Base-by-base conservation (phyloP, 2,888 invertebrate species). In the Bombylius discolor region DNA sequence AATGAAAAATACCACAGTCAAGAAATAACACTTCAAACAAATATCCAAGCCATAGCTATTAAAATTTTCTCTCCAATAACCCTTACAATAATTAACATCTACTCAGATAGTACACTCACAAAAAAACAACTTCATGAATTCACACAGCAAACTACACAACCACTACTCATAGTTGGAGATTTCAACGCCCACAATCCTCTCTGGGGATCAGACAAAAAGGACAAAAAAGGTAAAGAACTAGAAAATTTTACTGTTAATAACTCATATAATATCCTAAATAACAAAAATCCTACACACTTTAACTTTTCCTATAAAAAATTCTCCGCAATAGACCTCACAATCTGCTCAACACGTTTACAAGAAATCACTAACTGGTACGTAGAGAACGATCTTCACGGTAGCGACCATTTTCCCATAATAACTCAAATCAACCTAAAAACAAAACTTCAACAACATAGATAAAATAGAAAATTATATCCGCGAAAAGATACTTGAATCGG, bases 391-490 rank as follows among this genome's bases (percentile, higher is more conserved):
- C 36, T 55, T 13, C 23, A 55, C 11, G 47, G 49, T 47, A 56
- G 56, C 23, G 56, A 56, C n/a, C 56, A 56, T 33, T 49, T 5
- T 13, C 56, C 56, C 3, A 56, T 56, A n/a, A 14, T 2, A 49
- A n/a, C 36, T 49, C 3, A 32, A 49, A 4, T 11, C 31, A 36
- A 45, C 45, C 7, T 13, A 47, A 2, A 11, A 4, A 13, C 5
- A 1, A 23, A 4, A 7, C 8, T n/a, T 13, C 7, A n/a, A 33
- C 5, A 5, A 13, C 9, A 47, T 50, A 12, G 32, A 55, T 14
- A n/a, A 31, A 32, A 7, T 36, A 13, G 44, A 51, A 45, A 4
- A 44, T n/a, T 32, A 44, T 45, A 13, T 51, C 4, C 44, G 13
- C 7, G 4, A 5, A 14, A 5, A 54, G 8, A 49, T 49, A 11